Base-by-base conservation (phyloP, 1,140 invertebrate species). In the Philopotamus ludificatus region DNA sequence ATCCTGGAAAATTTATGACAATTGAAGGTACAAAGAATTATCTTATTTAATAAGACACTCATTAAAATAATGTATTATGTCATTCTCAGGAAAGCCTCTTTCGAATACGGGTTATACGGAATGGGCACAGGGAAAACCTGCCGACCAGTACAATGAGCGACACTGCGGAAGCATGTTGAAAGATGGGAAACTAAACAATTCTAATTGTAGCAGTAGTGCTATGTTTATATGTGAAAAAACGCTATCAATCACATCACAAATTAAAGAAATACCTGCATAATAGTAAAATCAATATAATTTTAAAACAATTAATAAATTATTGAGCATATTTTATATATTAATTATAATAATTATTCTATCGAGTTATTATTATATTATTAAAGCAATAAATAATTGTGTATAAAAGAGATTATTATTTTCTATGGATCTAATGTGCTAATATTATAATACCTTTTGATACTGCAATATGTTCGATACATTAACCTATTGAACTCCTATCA, bases 111-210 rank as follows among this genome's bases (percentile, higher is more conserved):
- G 65, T 23, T 67, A 45, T 16, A 12, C 12, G 0, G 26, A 64
- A 26, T 71, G 70, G 70, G 26, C 50, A 16, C 42, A 39, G n/a
- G 58, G 49, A 3, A 44, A 65, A 49, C 69, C 69, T n/a, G 57
- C 68, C 39, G 44, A 68, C 21, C 7, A 16, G 15, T n/a, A 34
- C 15, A 28, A 22, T 0, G 42, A 50, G 28, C 51, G 68, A 45
- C 45, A 71, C 47, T 71, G 70, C 41, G 70, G 66, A 1, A 53
- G 28, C 8, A 54, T 71, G 34, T 42, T 25, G 25, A 55, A 25
- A 34, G 39, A 26, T 26, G 70, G 51, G n/a, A 0, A 2, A n/a
- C 51, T 63, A 10, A 67, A 67, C 25, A 61, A 64, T 18, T 44
- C 54, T 7, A 22, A 16, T 28, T 70, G 68, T 47, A 8, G 34